phyloP scores from a whole-genome alignment of 1,140 invertebrate species.

The Megathymus violae region DNA sequence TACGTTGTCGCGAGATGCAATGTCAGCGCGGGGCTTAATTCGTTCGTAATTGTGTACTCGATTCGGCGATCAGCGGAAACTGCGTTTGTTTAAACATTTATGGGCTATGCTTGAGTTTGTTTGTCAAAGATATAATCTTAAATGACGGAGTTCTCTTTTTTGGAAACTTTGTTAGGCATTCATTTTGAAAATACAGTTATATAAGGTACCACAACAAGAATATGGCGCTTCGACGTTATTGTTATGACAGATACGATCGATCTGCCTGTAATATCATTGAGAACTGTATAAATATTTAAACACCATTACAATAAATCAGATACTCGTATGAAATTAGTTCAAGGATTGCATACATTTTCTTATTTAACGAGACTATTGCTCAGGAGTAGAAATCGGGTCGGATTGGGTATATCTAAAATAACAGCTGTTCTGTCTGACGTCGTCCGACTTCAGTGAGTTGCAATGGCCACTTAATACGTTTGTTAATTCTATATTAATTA shows the following conservation, averaged over 20 bases:
- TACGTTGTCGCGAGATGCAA: constrained; percentile 9
- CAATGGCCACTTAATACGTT: no score
- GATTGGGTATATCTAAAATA: no score
- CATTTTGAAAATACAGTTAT: background rate
- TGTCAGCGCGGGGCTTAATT: constrained; percentile 47
- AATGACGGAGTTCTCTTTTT: constrained; percentile 1
- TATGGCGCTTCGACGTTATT: background rate
- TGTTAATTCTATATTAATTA: no score
- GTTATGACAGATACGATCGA: background rate
- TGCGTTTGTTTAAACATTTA: constrained; percentile 38
- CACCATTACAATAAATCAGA: no score
- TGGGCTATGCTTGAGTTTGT: constrained; percentile 16
- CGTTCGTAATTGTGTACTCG: constrained; percentile 56
- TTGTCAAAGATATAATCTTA: constrained; percentile 25
- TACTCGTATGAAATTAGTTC: no score
- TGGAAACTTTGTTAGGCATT: background rate
- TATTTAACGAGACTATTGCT: no score
- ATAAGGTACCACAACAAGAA: background rate
- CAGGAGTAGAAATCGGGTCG: no score
- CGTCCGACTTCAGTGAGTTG: no score
- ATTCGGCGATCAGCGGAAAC: constrained; percentile 42
- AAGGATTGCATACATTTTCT: no score
- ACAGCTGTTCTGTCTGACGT: no score
- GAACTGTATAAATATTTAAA: background rate
- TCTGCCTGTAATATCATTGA: background rate